Conservation (phyloP, 2,113 vertebrate species). For the Cinclus cinclus region DNA sequence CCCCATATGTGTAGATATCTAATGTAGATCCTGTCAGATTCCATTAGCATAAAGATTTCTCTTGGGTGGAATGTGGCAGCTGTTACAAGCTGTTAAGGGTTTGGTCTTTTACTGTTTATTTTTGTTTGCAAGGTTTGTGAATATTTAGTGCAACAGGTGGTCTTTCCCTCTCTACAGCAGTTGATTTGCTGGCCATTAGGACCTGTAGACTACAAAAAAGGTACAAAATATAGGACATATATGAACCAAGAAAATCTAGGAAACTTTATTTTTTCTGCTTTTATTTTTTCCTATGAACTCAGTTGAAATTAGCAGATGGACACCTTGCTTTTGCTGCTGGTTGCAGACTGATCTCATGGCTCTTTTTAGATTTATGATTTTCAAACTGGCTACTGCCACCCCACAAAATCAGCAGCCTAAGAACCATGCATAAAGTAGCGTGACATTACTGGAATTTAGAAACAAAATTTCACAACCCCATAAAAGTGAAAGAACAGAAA, state of each 20-base stretch:
- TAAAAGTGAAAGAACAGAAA: neutral
- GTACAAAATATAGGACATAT: neutral
- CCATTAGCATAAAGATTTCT: constrained; percentile 22
- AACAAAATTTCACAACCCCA: neutral
- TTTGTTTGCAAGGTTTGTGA: constrained; percentile 40
- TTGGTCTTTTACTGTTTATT: constrained; percentile 14
- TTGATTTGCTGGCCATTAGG: neutral
- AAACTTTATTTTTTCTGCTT: accelerated
- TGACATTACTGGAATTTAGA: neutral
- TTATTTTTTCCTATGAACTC: neutral
- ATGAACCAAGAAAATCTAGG: neutral
- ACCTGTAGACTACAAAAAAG: neutral
- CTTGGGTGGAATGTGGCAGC: constrained; percentile 50
- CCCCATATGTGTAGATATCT: neutral
- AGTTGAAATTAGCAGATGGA: neutral
- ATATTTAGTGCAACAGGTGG: constrained; percentile 38
- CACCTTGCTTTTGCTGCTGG: neutral
- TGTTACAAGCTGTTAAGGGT: constrained; percentile 43
- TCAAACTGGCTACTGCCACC: neutral
- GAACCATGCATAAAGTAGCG: neutral
- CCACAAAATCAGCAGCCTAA: neutral
- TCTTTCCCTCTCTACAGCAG: neutral
- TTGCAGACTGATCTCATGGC: neutral
- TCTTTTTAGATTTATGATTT: neutral
- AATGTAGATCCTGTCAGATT: neutral